Base-by-base conservation (phyloP, 2,888 invertebrate species). In the Liodrosophila aerea region DNA sequence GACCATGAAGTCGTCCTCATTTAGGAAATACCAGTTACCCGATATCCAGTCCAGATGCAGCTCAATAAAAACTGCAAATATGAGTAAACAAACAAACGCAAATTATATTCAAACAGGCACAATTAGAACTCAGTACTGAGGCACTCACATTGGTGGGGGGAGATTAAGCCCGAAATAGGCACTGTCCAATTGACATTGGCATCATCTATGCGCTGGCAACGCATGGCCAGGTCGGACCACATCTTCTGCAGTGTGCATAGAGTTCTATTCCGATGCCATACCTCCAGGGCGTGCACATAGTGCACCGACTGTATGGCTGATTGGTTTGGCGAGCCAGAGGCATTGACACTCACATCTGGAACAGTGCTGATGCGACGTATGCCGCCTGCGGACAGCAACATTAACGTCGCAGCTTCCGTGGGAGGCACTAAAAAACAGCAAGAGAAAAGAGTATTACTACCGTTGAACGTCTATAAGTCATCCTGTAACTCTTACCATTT, bases 11-110 rank as follows among this genome's bases (percentile, higher is more conserved):
- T 93, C 92, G 51, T 91, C 91, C 80, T 92, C 92, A 90, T 95
- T 95, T 78, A 94, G 91, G 87, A 96, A 92, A 91, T 96, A 97
- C 96, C 96, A 96, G 91, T 96, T 96, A 77, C 93, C 93, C 11
- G 95, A 93, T 56, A 96, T 91, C 97, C 97, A 97, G 91, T 97
- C 97, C 69, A 94, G 89, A 4, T 94, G 93, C 82, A 97, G 91
- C 87, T 94, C 94, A 69, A 93, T 93, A 67, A 96, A 94, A 69
- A 93, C 95, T 94, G 89, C 64, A 87, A 76, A 56, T 64, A 46
- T n/a, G n/a, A n/a, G n/a, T n/a, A n/a, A n/a, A 40, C n/a, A 12
- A 27, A 1, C 3, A 54, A 46, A 22, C 22, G 2, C 22, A 2
- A 22, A 22, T 22, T 22, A 45, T 27, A 41, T 12, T 7, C 30